These are phyloP conservation scores for Drosophila paracracens DNA, from an alignment of 2,888 invertebrate genomes.

Conservation along the genomic window DNA sequence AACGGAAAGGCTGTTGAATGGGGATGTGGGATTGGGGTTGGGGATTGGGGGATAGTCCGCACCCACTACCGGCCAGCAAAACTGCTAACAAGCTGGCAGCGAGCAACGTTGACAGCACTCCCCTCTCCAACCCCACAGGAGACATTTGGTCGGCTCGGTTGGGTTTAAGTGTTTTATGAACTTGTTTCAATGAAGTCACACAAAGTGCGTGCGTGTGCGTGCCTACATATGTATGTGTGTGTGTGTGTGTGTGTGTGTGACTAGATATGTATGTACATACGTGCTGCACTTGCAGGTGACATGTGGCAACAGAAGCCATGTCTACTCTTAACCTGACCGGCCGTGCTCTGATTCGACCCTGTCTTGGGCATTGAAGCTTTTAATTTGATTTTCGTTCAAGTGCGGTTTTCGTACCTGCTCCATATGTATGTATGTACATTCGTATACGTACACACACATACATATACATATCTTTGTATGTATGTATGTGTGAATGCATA, in stretches of 20 bases:
- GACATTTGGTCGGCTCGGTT: conserved; percentile 68
- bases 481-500: conserved; percentile 11
- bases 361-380: conserved; percentile 78
- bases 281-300: conserved; percentile 49
- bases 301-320: conserved; percentile 66
- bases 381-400: conserved; percentile 82
- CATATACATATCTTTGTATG: not conserved
- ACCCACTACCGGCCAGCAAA: conserved; percentile 27
- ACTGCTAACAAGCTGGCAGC: conserved; percentile 73
- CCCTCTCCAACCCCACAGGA: conserved; percentile 40
- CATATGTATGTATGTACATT: conserved; percentile 6
- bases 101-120: conserved; percentile 51
- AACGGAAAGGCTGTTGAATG: conserved; percentile 8
- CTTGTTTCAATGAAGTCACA: conserved; percentile 80
- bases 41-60: not conserved
- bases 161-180: conserved; percentile 83
- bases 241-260: not conserved
- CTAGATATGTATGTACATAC: conserved; percentile 3
- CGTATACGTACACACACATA: not conserved
- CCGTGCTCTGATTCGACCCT: conserved; percentile 48
- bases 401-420: conserved; percentile 69
- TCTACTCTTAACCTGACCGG: conserved; percentile 53
- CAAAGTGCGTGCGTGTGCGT: conserved; percentile 60
- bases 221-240: conserved; percentile 3
- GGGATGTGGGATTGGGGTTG: not conserved